Conservation (phyloP, 2,888 invertebrate genomes). For the Folsomia manolachei region DNA sequence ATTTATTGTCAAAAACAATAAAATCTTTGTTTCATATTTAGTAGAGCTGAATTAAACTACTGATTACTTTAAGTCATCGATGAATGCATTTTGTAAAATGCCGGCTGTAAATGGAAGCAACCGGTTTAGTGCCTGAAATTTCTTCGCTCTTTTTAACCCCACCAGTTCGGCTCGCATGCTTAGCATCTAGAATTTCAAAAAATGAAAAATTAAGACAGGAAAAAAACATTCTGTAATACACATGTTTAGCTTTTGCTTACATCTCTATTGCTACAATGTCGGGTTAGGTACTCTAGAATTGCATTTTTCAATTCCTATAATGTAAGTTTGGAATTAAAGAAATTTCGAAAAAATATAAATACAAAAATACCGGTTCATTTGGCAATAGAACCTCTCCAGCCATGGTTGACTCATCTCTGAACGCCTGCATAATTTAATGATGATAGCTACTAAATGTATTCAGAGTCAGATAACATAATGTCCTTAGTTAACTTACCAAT, state of each 20-base stretch:
- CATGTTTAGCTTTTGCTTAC: not conserved
- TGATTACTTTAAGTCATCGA: not conserved
- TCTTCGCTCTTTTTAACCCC: not conserved
- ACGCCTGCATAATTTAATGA: too few species aligned
- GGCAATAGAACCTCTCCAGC: not conserved
- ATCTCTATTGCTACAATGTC: constrained; percentile 15
- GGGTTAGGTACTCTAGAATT: not conserved
- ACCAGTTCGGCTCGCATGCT: not conserved
- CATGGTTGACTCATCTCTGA: constrained; percentile 12
- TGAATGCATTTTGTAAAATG: constrained; percentile 10
- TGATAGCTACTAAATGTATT: too few species aligned
- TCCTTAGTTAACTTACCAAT: too few species aligned
- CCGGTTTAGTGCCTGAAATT: constrained; percentile 9
- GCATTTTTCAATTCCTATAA: too few species aligned
- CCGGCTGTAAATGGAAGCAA: constrained; percentile 12
- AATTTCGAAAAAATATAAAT: too few species aligned
- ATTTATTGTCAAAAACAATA: not conserved
- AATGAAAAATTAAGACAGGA: not conserved
- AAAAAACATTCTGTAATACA: not conserved
- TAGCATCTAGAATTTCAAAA: constrained; percentile 5
- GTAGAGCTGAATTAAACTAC: not conserved
- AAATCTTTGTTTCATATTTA: not conserved
- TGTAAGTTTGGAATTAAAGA: too few species aligned
- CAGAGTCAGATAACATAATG: too few species aligned
- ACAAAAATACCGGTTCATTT: not conserved